These are phyloP conservation scores for Numenius phaeopus DNA, from an alignment of 2,797 vertebrate species.

Conservation along the genomic window DNA sequence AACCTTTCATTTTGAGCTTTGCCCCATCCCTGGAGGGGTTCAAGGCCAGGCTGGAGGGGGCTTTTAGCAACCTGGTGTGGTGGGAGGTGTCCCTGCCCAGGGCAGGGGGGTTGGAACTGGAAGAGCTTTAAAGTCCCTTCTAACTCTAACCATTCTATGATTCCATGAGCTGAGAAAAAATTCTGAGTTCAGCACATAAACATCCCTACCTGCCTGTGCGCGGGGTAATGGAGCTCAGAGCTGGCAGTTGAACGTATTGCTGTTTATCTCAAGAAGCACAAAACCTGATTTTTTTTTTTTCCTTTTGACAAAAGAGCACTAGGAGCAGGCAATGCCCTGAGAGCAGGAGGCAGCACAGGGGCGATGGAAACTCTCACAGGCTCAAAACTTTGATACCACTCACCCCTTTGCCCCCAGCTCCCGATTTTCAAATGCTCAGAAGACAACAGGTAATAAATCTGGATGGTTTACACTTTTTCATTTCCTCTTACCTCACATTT, in stretches of 20 bases:
- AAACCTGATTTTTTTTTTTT: background rate
- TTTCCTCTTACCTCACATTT: constrained; percentile 60
- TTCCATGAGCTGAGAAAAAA: background rate
- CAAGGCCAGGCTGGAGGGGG: background rate
- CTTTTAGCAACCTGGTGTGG: background rate
- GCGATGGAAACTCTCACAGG: background rate
- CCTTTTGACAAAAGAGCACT: rapidly evolving
- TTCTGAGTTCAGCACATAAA: background rate
- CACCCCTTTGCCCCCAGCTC: background rate
- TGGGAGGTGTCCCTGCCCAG: background rate
- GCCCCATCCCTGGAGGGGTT: background rate
- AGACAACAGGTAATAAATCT: constrained; percentile 70
- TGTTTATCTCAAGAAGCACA: background rate
- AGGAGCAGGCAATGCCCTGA: background rate
- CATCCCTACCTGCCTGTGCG: background rate
- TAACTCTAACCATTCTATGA: background rate
- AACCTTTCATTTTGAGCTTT: background rate
- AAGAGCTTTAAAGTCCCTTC: background rate
- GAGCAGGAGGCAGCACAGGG: background rate
- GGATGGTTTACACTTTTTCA: constrained; percentile 61
- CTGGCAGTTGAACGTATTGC: no score
- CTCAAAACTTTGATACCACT: background rate
- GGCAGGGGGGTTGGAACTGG: no score
- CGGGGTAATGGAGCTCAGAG: rapidly evolving
- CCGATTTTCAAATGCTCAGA: background rate